phyloP scores from a whole-genome alignment of 2,888 invertebrate species.

The Agelastica alni region DNA sequence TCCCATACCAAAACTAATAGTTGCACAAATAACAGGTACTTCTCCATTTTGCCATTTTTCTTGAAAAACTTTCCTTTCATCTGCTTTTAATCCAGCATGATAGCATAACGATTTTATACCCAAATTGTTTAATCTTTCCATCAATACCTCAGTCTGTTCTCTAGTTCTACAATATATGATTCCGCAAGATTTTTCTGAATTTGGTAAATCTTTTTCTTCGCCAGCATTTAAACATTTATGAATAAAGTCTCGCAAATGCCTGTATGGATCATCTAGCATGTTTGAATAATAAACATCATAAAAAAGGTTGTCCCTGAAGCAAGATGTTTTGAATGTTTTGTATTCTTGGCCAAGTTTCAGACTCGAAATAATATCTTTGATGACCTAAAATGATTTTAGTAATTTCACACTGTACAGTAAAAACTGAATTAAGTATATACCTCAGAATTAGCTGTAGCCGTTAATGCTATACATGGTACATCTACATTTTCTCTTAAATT shows the following conservation, averaged over 20 bases:
- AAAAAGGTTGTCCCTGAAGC: slow-evolving; percentile 90
- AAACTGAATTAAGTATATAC: slow-evolving; percentile 53
- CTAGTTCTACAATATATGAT: slow-evolving; percentile 67
- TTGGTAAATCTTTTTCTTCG: slow-evolving; percentile 55
- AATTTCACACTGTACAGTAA: background rate
- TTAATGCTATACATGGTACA: slow-evolving; percentile 88
- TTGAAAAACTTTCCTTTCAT: slow-evolving; percentile 78
- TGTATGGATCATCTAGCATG: slow-evolving; percentile 76
- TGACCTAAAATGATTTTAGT: slow-evolving; percentile 62
- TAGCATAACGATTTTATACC: slow-evolving; percentile 82
- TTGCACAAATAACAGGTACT: slow-evolving; percentile 90
- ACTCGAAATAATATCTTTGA: slow-evolving; percentile 79
- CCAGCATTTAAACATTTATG: slow-evolving; percentile 66
- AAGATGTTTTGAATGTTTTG: slow-evolving; percentile 75
- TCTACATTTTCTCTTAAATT: slow-evolving; percentile 66
- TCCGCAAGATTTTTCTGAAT: slow-evolving; percentile 45
- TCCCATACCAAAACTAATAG: slow-evolving; percentile 99
- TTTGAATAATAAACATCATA: slow-evolving; percentile 95
- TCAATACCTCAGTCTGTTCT: slow-evolving; percentile 86
- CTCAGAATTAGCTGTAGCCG: slow-evolving; percentile 86
- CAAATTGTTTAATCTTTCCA: slow-evolving; percentile 71
- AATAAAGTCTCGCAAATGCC: slow-evolving; percentile 79
- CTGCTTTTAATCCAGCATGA: slow-evolving; percentile 82
- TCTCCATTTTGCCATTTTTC: slow-evolving; percentile 91
- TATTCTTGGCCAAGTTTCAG: slow-evolving; percentile 61